Percentiles rank a stretch among this genome's conserved stretches.
Conservation (phyloP, 1,140 invertebrate species). For the Campodea augens region DNA sequence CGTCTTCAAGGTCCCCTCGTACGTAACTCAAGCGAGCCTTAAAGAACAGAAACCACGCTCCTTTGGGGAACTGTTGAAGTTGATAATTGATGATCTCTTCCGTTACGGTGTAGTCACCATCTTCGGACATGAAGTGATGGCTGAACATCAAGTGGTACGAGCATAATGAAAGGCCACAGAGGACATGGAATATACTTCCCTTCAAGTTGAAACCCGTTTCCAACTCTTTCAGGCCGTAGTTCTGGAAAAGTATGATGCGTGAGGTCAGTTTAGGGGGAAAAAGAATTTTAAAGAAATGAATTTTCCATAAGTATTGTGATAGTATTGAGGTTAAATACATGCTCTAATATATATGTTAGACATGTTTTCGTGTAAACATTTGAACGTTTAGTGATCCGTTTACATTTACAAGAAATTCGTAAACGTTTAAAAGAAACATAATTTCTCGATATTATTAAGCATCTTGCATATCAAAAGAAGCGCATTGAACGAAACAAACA, state of each 20-base stretch:
- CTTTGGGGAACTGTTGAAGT: constrained; percentile 47
- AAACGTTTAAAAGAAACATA: no score
- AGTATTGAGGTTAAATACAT: no score
- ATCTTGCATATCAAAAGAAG: no score
- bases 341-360: no score
- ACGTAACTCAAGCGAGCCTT: constrained; percentile 67
- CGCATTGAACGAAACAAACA: no score
- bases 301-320: no score
- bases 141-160: constrained; percentile 67
- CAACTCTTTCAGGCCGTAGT: constrained; percentile 52
- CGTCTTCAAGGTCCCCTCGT: constrained; percentile 51
- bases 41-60: constrained; percentile 84
- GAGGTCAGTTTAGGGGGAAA: no score
- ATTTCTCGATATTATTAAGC: no score
- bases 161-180: constrained; percentile 64
- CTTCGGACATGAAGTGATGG: constrained; percentile 57
- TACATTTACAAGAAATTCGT: no score
- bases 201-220: constrained; percentile 42
- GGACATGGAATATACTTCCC: constrained; percentile 56
- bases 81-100: constrained; percentile 49
- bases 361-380: no score
- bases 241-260: constrained; percentile 30
- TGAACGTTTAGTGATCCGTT: no score
- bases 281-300: no score
- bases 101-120: constrained; percentile 56